phyloP scores from a whole-genome alignment of 2,888 invertebrate species.

The Hirtodrosophila duncani region DNA sequence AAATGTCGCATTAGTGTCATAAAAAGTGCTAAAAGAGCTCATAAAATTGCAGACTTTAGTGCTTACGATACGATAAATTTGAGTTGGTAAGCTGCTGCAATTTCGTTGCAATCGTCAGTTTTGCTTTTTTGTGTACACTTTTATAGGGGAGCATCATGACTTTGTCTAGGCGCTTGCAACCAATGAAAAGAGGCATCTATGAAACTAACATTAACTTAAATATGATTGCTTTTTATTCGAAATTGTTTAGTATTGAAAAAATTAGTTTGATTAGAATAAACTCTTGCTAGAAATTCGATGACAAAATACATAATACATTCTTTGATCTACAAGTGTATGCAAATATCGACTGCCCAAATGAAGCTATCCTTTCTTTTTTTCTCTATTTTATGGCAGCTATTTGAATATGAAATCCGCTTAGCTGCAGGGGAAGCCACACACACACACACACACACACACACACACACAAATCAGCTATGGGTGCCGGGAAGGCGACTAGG shows the following conservation, averaged over 20 bases:
- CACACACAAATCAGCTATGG: constrained; percentile 23
- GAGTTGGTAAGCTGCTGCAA: constrained; percentile 26
- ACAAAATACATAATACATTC: too few relatives aligned
- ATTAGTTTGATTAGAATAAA: too few relatives aligned
- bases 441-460: constrained; percentile 30
- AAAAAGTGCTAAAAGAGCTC: constrained; percentile 37
- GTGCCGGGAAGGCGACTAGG: constrained; percentile 9
- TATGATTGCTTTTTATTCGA: too few relatives aligned
- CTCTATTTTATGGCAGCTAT: constrained; percentile 27
- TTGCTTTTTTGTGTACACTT: constrained; percentile 16
- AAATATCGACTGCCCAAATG: too few relatives aligned
- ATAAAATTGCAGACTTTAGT: constrained; percentile 65
- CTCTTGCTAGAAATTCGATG: too few relatives aligned
- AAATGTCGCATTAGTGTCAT: constrained; percentile 69
- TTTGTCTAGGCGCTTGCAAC: too few relatives aligned
- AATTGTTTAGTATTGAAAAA: too few relatives aligned
- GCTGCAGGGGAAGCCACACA: constrained; percentile 29
- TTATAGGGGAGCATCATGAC: too few relatives aligned
- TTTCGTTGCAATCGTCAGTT: constrained; percentile 60
- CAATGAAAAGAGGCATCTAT: too few relatives aligned
- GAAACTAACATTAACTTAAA: too few relatives aligned
- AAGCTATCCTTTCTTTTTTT: background rate
- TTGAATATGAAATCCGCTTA: constrained; percentile 66
- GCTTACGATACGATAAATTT: constrained; percentile 33
- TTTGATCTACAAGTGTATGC: too few relatives aligned